Conservation (phyloP, 2,797 vertebrate species). For the Tenualosa thibaudeaui region DNA sequence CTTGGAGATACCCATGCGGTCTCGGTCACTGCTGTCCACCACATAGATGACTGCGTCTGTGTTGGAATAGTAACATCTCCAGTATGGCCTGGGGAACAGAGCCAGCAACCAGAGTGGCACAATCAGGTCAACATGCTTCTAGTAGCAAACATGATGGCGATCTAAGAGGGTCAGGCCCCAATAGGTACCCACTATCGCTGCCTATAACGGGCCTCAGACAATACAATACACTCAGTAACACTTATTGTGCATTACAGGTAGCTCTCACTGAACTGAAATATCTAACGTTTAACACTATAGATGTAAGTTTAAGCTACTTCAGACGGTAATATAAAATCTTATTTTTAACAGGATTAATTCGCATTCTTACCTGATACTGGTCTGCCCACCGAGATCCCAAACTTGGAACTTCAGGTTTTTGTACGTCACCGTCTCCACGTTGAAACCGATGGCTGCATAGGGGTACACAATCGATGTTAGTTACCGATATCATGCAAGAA, state of each 20-base stretch:
- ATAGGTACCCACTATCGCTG: too few species aligned
- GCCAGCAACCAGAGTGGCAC: not conserved
- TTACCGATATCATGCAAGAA: too few species aligned
- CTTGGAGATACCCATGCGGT: conserved; percentile 98
- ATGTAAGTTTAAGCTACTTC: too few species aligned
- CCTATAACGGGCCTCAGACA: too few species aligned
- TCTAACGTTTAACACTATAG: not conserved
- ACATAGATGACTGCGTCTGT: conserved; percentile 98
- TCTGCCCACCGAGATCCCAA: conserved; percentile 98
- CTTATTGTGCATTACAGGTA: not conserved
- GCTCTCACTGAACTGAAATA: not conserved
- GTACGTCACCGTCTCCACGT: conserved; percentile 94
- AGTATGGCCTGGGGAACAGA: conserved; percentile 76
- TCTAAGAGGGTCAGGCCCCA: too few species aligned
- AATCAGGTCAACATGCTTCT: not conserved
- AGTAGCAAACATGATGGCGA: not conserved
- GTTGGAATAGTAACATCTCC: conserved; percentile 98
- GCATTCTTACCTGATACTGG: conserved; percentile 88
- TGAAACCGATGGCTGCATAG: conserved; percentile 93
- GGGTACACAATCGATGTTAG: not conserved
- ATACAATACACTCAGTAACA: not conserved
- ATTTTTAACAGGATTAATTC: too few species aligned
- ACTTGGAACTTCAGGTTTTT: conserved; percentile 98
- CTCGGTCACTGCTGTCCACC: conserved; percentile 96
- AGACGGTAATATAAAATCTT: too few species aligned